These are phyloP conservation scores for Percopsis transmontana DNA, from an alignment of 2,113 vertebrate genomes.

Conservation along the genomic window DNA sequence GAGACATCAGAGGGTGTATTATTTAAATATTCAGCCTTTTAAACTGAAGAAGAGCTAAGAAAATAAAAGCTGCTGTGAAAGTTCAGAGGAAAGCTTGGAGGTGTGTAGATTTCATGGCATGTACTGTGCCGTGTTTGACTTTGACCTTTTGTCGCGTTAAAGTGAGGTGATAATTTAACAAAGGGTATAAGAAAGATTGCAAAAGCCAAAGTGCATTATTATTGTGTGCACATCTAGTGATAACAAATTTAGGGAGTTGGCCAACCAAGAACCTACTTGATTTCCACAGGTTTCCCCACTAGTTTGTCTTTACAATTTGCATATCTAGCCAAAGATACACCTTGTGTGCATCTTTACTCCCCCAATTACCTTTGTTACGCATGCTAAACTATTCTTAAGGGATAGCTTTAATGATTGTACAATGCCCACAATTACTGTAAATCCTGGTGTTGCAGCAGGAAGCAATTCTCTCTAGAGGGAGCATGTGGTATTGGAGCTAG, in stretches of 20 bases:
- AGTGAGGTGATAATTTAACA: neutral
- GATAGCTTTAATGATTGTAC: neutral
- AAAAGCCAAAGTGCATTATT: neutral
- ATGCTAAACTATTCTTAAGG: neutral
- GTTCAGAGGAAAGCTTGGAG: too few species aligned
- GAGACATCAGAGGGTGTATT: too few species aligned
- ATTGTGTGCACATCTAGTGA: neutral
- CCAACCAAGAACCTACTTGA: neutral
- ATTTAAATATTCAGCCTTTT: too few species aligned
- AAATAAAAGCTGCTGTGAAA: too few species aligned
- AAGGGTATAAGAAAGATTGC: neutral
- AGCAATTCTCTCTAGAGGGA: too few species aligned
- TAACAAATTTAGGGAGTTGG: neutral
- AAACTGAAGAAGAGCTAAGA: too few species aligned
- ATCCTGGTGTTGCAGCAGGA: neutral
- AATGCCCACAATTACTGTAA: neutral
- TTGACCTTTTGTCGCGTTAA: neutral
- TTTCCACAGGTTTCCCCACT: neutral
- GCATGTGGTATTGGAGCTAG: constrained; percentile 21
- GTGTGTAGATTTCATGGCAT: neutral
- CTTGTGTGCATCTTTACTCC: neutral
- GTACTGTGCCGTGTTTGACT: neutral
- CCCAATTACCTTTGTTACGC: neutral
- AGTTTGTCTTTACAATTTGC: neutral
- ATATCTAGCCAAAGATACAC: neutral